A percentile compares a stretch with the other conserved stretches of the same genome.
Evolutionary conservation across 2,888 invertebrate genomes (phyloP).

Genomic region (Cheilosia variabilis): DNA sequence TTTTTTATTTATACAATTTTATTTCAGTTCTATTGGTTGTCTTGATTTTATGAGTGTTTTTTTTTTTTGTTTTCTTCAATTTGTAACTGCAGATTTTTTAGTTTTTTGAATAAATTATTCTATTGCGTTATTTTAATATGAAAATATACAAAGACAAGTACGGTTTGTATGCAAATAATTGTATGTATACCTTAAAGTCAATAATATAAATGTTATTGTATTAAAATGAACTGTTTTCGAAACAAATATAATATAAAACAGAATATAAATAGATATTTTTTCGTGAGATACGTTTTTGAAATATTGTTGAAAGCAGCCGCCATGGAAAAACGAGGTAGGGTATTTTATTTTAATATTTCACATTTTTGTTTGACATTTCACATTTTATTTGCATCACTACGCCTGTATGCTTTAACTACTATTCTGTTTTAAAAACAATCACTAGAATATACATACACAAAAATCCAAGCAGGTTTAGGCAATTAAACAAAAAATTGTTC

Average conservation of each 20-base stretch:
- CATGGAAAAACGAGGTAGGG: constrained; percentile 83
- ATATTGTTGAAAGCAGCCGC: constrained; percentile 78
- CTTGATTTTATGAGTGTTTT: constrained; percentile 71
- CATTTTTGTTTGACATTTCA: not conserved
- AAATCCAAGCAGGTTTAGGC: not conserved
- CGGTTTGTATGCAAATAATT: constrained; percentile 61
- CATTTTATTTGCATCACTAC: not conserved
- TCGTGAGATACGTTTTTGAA: constrained; percentile 54
- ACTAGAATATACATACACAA: not conserved
- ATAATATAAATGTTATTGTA: constrained; percentile 29
- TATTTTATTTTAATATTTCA: constrained; percentile 77
- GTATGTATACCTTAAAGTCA: constrained; percentile 36
- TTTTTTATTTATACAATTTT: constrained; percentile 59
- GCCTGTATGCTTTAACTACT: not conserved
- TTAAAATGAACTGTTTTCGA: constrained; percentile 9
- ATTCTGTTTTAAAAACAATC: not conserved
- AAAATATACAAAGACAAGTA: constrained; percentile 68
- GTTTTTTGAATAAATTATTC: constrained; percentile 67
- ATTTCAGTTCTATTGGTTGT: constrained; percentile 76
- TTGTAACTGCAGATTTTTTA: constrained; percentile 77
- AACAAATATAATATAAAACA: constrained; percentile 6
- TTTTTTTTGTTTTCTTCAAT: constrained; percentile 66
- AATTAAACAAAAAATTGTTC: not conserved
- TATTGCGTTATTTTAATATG: constrained; percentile 66
- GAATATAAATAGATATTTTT: constrained; percentile 19